Percentiles rank a stretch among this genome's conserved stretches.
phyloP scores from a whole-genome alignment of 2,888 invertebrate species.

The Monopis laevigella region DNA sequence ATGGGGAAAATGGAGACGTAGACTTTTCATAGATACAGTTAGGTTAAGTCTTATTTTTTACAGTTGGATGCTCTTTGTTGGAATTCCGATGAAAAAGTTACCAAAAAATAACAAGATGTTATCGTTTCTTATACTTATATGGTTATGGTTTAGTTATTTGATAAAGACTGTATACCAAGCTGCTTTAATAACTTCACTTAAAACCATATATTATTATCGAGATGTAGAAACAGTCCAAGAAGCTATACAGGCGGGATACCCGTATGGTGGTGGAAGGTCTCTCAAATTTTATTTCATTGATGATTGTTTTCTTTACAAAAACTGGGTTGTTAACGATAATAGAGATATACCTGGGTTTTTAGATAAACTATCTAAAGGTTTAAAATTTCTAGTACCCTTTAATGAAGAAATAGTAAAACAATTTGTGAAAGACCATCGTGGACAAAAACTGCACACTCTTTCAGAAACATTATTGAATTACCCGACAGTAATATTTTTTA shows the following conservation, averaged over 20 bases:
- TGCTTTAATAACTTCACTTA: not conserved
- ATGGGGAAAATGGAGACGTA: not conserved
- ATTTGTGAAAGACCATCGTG: not conserved
- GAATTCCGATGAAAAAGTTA: not conserved
- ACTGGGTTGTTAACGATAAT: not conserved
- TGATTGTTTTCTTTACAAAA: not conserved
- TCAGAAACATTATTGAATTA: not conserved
- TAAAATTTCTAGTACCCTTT: not conserved
- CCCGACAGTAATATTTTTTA: not conserved
- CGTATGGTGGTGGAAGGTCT: not conserved
- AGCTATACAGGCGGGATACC: conserved; percentile 21
- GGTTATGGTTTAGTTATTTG: not conserved
- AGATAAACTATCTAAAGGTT: not conserved
- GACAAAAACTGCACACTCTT: not conserved
- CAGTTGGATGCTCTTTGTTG: not conserved
- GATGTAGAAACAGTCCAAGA: conserved; percentile 37
- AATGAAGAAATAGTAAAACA: not conserved
- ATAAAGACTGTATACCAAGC: not conserved
- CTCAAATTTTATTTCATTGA: not conserved
- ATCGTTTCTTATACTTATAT: not conserved
- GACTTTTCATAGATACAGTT: not conserved
- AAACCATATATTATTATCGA: conserved; percentile 29
- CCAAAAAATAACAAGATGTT: not conserved
- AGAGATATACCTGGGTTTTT: not conserved
- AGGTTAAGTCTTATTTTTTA: not conserved